phyloP scores from a whole-genome alignment of 2,113 vertebrate species.

The Myxocyprinus asiaticus region DNA sequence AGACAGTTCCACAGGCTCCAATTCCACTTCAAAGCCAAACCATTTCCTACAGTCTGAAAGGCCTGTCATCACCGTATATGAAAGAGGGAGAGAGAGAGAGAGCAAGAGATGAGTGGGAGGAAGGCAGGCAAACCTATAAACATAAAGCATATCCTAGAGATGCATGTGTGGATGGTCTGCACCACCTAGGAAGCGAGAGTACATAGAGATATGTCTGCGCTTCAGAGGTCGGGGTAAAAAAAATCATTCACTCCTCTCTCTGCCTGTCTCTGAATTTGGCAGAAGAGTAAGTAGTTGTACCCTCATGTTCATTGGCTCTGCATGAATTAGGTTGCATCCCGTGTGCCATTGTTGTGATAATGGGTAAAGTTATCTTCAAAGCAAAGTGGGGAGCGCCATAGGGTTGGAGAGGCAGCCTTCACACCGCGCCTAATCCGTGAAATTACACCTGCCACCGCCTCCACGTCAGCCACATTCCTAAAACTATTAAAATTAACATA shows the following conservation, averaged over 20 bases:
- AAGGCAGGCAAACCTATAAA: constrained; percentile 48
- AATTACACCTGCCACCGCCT: constrained; percentile 80
- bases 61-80: constrained; percentile 66
- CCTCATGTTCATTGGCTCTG: constrained; percentile 48
- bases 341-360: constrained; percentile 77
- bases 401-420: constrained; percentile 57
- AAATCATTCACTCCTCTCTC: constrained; percentile 37
- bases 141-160: constrained; percentile 54
- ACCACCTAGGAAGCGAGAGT: constrained; percentile 26
- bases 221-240: constrained; percentile 25
- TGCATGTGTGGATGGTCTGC: constrained; percentile 54
- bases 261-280: constrained; percentile 58
- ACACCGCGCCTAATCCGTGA: constrained; percentile 74
- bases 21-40: constrained; percentile 77
- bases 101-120: constrained; percentile 49
- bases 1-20: constrained; percentile 70
- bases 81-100: constrained; percentile 46
- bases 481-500: constrained; percentile 78
- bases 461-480: constrained; percentile 52
- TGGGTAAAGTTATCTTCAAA: constrained; percentile 84
- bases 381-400: constrained; percentile 63
- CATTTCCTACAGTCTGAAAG: constrained; percentile 70
- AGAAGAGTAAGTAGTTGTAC: constrained; percentile 58
- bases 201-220: constrained; percentile 24
- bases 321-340: constrained; percentile 75